Evolutionary conservation across 2,113 vertebrate genomes (phyloP).

Genomic region (Myotis brandtii): DNA sequence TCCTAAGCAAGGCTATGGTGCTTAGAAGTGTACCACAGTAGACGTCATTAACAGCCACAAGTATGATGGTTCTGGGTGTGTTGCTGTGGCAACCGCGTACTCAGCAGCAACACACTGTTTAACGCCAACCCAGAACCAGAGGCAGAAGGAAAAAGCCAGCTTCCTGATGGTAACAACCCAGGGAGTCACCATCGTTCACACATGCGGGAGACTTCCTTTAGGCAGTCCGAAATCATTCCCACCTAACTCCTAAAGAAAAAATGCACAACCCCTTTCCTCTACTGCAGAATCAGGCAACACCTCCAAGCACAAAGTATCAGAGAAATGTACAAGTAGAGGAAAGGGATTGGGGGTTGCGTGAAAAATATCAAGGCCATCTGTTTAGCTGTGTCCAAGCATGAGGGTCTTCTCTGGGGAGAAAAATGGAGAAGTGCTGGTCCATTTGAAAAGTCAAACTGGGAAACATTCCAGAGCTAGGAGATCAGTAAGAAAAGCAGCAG

Average conservation of each 20-base stretch:
- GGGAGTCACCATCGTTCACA: slow-evolving; percentile 44
- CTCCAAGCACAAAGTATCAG: background rate
- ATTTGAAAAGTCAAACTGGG: slow-evolving; percentile 34
- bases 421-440: background rate
- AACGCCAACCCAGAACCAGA: slow-evolving; percentile 65
- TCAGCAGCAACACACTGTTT: slow-evolving; percentile 64
- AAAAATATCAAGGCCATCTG: background rate
- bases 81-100: slow-evolving; percentile 68
- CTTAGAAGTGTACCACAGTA: slow-evolving; percentile 74
- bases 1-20: slow-evolving; percentile 66
- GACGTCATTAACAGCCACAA: slow-evolving; percentile 75
- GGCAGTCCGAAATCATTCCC: slow-evolving; percentile 1
- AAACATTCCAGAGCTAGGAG: background rate
- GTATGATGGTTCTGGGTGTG: slow-evolving; percentile 56
- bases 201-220: slow-evolving; percentile 19
- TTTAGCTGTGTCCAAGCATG: background rate
- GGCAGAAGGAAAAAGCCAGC: slow-evolving; percentile 62
- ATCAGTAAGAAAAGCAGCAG: background rate
- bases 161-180: slow-evolving; percentile 59
- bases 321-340: background rate
- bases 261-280: background rate
- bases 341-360: background rate
- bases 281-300: background rate
- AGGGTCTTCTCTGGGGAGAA: background rate
- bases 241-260: background rate